Conservation (phyloP, 2,113 vertebrate genomes). For the Barnardius zonarius region DNA sequence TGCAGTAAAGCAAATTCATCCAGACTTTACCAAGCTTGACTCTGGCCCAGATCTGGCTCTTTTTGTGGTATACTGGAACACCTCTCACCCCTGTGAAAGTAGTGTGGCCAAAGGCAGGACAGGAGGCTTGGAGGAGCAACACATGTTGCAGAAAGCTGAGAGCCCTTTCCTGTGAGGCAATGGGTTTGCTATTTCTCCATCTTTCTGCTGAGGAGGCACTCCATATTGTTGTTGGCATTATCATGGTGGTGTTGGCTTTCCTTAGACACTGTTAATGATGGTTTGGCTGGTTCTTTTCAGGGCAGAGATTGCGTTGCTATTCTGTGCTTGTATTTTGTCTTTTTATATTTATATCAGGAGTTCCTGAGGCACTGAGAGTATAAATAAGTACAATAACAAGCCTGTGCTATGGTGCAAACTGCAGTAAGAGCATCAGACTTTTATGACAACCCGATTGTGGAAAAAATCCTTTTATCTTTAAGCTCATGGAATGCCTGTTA, state of each 20-base stretch:
- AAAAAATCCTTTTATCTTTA: neutral
- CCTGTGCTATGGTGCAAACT: neutral
- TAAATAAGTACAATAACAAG: neutral
- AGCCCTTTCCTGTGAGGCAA: neutral
- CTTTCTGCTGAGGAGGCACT: neutral
- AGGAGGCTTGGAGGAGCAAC: neutral
- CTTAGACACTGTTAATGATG: neutral
- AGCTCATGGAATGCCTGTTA: neutral
- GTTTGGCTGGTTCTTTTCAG: neutral
- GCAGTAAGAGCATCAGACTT: neutral
- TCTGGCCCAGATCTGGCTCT: neutral
- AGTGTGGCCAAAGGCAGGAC: neutral
- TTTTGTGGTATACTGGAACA: neutral
- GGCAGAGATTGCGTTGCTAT: neutral
- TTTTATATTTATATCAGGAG: neutral
- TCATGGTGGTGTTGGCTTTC: neutral
- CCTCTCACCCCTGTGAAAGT: neutral
- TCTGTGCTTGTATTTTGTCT: neutral
- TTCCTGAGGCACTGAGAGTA: neutral
- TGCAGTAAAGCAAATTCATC: neutral
- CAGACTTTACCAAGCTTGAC: neutral
- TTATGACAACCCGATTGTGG: neutral
- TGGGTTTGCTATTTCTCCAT: neutral
- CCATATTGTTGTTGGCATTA: rapidly evolving
- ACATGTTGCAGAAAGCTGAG: neutral